These are phyloP conservation scores for Dipus sagitta DNA, from an alignment of 2,797 vertebrate species.

Conservation along the genomic window DNA sequence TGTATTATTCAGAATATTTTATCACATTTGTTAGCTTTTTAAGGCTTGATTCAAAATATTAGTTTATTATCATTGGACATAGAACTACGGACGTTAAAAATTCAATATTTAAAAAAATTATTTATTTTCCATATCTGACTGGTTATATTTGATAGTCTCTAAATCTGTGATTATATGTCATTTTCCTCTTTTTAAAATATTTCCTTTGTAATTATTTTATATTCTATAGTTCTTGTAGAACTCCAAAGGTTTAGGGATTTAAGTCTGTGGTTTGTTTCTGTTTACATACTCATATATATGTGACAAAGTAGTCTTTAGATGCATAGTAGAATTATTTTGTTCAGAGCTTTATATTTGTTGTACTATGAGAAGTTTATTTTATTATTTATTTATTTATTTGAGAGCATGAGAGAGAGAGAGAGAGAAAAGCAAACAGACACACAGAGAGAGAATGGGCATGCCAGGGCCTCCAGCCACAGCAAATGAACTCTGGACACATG, in stretches of 20 bases:
- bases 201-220: slow-evolving; percentile 27
- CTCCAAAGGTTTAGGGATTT: neutral
- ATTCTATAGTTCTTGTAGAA: slow-evolving; percentile 32
- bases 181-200: neutral
- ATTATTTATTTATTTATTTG: too few relatives aligned
- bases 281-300: neutral
- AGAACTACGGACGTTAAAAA: slow-evolving; percentile 27
- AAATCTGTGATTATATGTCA: neutral
- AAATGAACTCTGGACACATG: too few relatives aligned
- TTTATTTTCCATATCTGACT: slow-evolving; percentile 26
- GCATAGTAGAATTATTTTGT: slow-evolving; percentile 4
- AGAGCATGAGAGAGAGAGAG: too few relatives aligned
- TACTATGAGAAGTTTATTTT: neutral
- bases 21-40: neutral
- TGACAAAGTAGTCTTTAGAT: slow-evolving; percentile 22
- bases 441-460: too few relatives aligned
- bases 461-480: too few relatives aligned
- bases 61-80: neutral
- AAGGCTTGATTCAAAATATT: slow-evolving; percentile 2
- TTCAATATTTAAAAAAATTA: slow-evolving; percentile 17
- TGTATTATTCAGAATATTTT: slow-evolving; percentile 21
- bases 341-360: slow-evolving; percentile 23
- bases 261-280: neutral
- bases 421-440: too few relatives aligned
- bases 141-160: neutral